These are phyloP conservation scores for Calephelis perditalis DNA, from an alignment of 2,888 invertebrate species.

Conservation along the genomic window DNA sequence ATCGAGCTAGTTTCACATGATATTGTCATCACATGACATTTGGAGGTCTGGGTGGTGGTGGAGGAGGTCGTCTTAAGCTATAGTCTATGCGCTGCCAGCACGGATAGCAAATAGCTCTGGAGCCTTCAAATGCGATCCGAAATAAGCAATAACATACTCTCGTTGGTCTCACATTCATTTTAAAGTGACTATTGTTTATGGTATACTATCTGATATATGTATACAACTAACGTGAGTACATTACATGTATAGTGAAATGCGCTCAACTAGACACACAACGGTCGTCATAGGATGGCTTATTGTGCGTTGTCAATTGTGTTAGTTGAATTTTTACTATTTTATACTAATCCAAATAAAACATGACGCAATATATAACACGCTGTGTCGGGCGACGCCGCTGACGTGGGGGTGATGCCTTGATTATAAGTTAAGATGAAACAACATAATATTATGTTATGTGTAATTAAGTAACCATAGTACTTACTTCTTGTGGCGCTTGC, in stretches of 20 bases:
- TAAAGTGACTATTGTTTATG: not conserved
- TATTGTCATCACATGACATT: not conserved
- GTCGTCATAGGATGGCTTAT: too few relatives aligned
- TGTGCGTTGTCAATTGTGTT: too few relatives aligned
- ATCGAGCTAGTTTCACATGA: not conserved
- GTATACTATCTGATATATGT: not conserved
- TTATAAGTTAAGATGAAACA: too few relatives aligned
- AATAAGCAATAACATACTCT: slow-evolving; percentile 7
- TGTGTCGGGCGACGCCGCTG: too few relatives aligned
- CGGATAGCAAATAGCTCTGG: slow-evolving; percentile 3
- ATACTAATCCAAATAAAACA: too few relatives aligned
- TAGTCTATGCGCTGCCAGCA: not conserved
- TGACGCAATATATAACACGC: too few relatives aligned
- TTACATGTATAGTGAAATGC: not conserved
- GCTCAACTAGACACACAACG: not conserved
- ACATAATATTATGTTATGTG: too few relatives aligned
- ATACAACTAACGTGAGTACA: not conserved
- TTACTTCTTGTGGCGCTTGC: too few relatives aligned
- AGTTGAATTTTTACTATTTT: too few relatives aligned
- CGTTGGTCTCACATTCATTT: not conserved
- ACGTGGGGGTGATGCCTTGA: too few relatives aligned
- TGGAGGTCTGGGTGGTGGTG: too few relatives aligned
- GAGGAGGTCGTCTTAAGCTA: not conserved
- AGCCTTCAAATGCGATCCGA: slow-evolving; percentile 9
- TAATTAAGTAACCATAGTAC: too few relatives aligned